phyloP scores from a whole-genome alignment of 1,140 invertebrate species.

The Penaeus japonicus region DNA sequence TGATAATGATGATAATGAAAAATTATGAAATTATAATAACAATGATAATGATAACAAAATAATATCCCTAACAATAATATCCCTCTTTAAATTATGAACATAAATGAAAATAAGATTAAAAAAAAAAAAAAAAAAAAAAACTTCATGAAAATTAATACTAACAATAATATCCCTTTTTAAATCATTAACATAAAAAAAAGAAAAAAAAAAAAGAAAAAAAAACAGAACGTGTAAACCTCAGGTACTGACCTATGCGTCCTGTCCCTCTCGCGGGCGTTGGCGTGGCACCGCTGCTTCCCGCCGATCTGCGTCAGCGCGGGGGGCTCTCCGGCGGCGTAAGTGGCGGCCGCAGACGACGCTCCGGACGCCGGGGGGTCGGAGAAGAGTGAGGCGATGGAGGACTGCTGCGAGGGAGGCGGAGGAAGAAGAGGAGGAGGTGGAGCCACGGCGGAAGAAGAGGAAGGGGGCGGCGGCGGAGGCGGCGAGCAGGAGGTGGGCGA shows the following conservation, averaged over 20 bases:
- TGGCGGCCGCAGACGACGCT: background rate
- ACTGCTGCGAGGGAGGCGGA: background rate
- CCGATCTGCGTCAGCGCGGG: background rate
- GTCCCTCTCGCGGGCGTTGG: slow-evolving; percentile 67
- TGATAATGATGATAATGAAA: background rate
- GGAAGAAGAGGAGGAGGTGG: background rate
- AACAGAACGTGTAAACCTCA: no score
- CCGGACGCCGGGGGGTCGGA: background rate
- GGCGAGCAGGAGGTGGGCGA: background rate
- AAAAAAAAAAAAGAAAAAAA: no score
- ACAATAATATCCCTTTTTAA: no score
- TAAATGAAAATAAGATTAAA: no score
- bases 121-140: no score
- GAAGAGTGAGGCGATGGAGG: background rate
- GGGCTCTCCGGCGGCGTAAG: background rate
- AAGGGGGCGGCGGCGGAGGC: background rate
- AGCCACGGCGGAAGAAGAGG: background rate
- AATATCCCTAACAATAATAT: no score
- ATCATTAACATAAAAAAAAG: no score
- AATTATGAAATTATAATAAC: background rate
- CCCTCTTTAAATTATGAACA: no score
- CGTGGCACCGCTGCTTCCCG: slow-evolving; percentile 59
- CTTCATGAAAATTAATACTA: no score
- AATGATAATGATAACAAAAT: background rate
- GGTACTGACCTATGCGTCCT: slow-evolving; percentile 65